These are phyloP conservation scores for Melanotaenia boesemani DNA, from an alignment of 2,797 vertebrate genomes.

Conservation along the genomic window DNA sequence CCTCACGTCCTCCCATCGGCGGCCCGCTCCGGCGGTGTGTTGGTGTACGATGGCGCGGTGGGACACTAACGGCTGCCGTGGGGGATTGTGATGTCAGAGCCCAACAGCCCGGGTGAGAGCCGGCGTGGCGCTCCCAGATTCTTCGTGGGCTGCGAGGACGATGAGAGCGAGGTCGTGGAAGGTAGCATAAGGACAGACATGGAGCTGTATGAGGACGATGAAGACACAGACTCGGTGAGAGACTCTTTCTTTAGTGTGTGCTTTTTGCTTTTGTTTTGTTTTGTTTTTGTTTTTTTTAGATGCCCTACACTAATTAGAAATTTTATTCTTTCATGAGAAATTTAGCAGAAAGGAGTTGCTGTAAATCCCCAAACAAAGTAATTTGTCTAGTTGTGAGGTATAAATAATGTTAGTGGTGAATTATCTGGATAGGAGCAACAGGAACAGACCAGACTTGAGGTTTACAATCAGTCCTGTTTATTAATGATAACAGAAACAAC, in stretches of 20 bases:
- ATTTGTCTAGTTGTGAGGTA: too few species aligned
- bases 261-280: too few species aligned
- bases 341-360: too few species aligned
- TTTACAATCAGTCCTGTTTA: too few species aligned
- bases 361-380: too few species aligned
- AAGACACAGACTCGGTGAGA: slow-evolving; percentile 88
- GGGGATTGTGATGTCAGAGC: slow-evolving; percentile 94
- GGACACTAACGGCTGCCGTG: slow-evolving; percentile 86
- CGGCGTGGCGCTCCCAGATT: slow-evolving; percentile 91
- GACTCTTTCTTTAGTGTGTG: neutral
- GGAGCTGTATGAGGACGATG: slow-evolving; percentile 94
- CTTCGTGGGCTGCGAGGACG: slow-evolving; percentile 97
- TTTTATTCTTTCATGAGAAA: too few species aligned
- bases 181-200: slow-evolving; percentile 91
- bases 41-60: slow-evolving; percentile 84
- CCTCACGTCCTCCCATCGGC: slow-evolving; percentile 58
- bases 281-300: too few species aligned
- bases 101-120: slow-evolving; percentile 92
- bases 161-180: slow-evolving; percentile 91
- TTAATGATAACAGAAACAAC: too few species aligned
- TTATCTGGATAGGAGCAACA: too few species aligned
- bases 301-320: too few species aligned
- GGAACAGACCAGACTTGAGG: too few species aligned
- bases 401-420: too few species aligned
- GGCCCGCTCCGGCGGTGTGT: slow-evolving; percentile 69